Conservation (phyloP, 2,888 invertebrate species). For the Eupithecia pulchellata region DNA sequence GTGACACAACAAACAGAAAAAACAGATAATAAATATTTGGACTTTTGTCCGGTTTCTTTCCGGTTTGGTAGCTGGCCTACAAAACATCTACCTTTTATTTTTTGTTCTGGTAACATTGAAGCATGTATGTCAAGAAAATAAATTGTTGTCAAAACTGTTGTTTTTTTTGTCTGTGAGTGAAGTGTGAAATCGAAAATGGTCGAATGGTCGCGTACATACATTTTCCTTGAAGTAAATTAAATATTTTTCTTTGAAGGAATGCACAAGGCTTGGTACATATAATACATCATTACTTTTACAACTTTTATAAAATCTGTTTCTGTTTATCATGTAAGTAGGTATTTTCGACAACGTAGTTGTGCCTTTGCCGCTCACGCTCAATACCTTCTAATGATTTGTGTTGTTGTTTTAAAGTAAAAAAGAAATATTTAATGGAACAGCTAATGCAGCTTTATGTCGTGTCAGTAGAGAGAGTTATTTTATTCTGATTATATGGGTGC, state of each 20-base stretch:
- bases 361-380: slow-evolving; percentile 70
- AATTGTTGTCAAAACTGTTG: no score
- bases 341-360: slow-evolving; percentile 6
- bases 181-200: slow-evolving; percentile 53
- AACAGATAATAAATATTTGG: slow-evolving; percentile 27
- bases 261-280: slow-evolving; percentile 17
- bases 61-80: background rate
- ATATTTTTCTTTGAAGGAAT: slow-evolving; percentile 15
- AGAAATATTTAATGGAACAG: background rate
- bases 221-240: slow-evolving; percentile 26
- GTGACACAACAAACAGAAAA: slow-evolving; percentile 39
- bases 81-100: background rate
- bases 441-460: background rate
- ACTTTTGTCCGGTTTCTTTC: background rate
- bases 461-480: background rate
- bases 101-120: background rate
- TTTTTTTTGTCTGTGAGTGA: slow-evolving; percentile 13
- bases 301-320: background rate
- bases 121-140: no score
- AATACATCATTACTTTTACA: slow-evolving; percentile 1
- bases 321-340: slow-evolving; percentile 39
- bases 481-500: background rate
- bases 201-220: slow-evolving; percentile 52
- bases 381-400: slow-evolving; percentile 51
- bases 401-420: background rate